Conservation (phyloP, 1,140 invertebrate genomes). For the Caenorhabditis remanei region DNA sequence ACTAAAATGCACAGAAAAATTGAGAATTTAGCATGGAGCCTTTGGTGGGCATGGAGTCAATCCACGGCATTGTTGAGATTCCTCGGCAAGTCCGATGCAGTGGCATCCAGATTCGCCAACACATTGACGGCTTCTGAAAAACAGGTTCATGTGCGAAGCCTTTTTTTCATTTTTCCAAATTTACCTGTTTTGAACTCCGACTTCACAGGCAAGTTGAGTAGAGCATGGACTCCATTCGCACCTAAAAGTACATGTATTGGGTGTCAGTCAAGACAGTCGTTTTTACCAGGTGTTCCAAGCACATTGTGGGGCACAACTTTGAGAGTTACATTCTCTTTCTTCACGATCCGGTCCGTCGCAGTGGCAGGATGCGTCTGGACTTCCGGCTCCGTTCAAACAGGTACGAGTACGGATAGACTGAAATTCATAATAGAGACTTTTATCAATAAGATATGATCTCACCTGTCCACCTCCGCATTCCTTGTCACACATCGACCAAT, state of each 20-base stretch:
- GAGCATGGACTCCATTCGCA: conserved; percentile 62
- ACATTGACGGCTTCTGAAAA: conserved; percentile 63
- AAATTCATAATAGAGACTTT: background rate
- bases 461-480: conserved; percentile 66
- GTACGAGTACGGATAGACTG: conserved; percentile 55
- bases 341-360: conserved; percentile 82
- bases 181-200: conserved; percentile 58
- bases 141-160: background rate
- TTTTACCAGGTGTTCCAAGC: conserved; percentile 61
- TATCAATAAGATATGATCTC: background rate
- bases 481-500: conserved; percentile 65
- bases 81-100: conserved; percentile 63
- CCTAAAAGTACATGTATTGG: background rate
- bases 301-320: conserved; percentile 80
- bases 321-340: conserved; percentile 83
- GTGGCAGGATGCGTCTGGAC: conserved; percentile 72
- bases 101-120: conserved; percentile 66
- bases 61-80: conserved; percentile 63
- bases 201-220: conserved; percentile 57
- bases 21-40: conserved; percentile 55
- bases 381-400: conserved; percentile 51
- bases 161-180: background rate
- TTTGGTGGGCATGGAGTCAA: conserved; percentile 55
- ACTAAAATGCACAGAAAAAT: background rate
- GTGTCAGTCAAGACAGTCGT: background rate